Evolutionary conservation across 2,797 vertebrate species (phyloP).

Genomic region (Acanthurus leucopareius): DNA sequence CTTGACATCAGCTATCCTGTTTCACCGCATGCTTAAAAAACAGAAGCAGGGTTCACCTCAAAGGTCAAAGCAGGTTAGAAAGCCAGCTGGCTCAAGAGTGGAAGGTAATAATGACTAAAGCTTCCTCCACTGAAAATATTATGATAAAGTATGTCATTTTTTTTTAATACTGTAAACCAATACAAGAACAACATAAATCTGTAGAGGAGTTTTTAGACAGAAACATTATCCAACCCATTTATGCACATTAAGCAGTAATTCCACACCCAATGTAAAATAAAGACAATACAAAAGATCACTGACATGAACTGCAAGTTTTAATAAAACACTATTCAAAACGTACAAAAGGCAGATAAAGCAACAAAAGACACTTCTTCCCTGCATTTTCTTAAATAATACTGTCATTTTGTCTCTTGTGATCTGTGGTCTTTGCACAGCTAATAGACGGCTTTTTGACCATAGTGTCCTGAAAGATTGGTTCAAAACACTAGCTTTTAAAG

Average conservation of each 20-base stretch:
- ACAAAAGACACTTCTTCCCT: slow-evolving; percentile 76
- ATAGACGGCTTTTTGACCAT: slow-evolving; percentile 45
- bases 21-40: slow-evolving; percentile 62
- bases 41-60: slow-evolving; percentile 46
- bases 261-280: slow-evolving; percentile 73
- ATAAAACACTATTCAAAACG: slow-evolving; percentile 83
- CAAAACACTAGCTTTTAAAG: slow-evolving; percentile 51
- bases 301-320: slow-evolving; percentile 84
- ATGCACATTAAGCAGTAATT: slow-evolving; percentile 50
- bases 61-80: slow-evolving; percentile 65
- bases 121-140: slow-evolving; percentile 9
- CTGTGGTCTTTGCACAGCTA: slow-evolving; percentile 44
- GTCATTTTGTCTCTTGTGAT: slow-evolving; percentile 57
- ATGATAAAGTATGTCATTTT: not conserved
- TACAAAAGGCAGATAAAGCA: slow-evolving; percentile 85
- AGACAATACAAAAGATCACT: slow-evolving; percentile 85
- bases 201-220: not conserved
- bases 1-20: slow-evolving; percentile 67
- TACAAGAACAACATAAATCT: not conserved
- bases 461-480: slow-evolving; percentile 44
- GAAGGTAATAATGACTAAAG: slow-evolving; percentile 9
- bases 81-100: slow-evolving; percentile 11
- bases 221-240: not conserved
- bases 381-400: slow-evolving; percentile 79
- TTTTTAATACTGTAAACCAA: slow-evolving; percentile 1